Percentiles rank a stretch among this genome's conserved stretches.
phyloP scores from a whole-genome alignment of 2,113 vertebrate species.

The Mormyrus lacerda region DNA sequence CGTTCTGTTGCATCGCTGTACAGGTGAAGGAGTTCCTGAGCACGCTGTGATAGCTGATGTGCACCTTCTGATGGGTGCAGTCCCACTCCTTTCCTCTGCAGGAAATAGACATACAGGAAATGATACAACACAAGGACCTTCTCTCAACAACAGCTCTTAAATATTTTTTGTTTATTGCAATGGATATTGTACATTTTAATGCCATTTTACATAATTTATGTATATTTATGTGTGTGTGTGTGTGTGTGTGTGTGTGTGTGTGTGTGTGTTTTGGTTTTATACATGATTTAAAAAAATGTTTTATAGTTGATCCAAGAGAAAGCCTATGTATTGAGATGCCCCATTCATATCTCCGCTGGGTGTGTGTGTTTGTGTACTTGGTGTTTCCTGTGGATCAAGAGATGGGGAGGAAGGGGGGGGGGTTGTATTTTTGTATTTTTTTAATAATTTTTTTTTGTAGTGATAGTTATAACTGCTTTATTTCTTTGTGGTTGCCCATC shows the following conservation, averaged over 20 bases:
- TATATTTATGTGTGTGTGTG: neutral
- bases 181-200: neutral
- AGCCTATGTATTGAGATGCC: neutral
- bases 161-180: neutral
- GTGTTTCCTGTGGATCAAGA: neutral
- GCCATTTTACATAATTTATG: neutral
- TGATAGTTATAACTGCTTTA: neutral
- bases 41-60: neutral
- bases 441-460: neutral
- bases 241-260: neutral
- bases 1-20: neutral
- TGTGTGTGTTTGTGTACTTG: neutral
- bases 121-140: neutral
- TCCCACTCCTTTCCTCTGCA: neutral
- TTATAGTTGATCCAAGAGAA: neutral
- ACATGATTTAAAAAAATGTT: neutral
- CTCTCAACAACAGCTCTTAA: neutral
- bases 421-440: neutral
- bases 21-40: constrained; percentile 18
- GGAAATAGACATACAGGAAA: neutral
- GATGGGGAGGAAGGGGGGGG: neutral
- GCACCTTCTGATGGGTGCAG: neutral
- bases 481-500: neutral
- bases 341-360: neutral
- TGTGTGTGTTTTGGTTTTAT: neutral